Evolutionary conservation across 2,113 vertebrate species (phyloP), one percentile per base, ranked within the genome.

Genomic region (Upupa epops): DNA sequence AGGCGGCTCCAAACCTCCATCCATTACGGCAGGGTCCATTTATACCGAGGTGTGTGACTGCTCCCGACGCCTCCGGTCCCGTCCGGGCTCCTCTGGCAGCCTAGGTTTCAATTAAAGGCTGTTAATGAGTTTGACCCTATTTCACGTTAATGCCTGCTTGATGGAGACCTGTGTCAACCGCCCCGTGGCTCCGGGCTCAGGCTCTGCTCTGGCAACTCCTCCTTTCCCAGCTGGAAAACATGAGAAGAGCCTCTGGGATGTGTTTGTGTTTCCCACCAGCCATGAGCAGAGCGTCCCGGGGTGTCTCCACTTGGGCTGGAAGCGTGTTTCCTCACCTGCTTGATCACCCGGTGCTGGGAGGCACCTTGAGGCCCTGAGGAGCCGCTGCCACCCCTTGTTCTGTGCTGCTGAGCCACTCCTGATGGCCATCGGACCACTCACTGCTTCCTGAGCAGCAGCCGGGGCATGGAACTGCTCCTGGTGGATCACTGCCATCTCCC

Each of bases 291-390:
- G 84, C 3, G 9, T 5, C 74, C 34, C 52, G 11, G 13, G 54
- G 74, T 29, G 1, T 1, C 11, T 31, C 77, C 55, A 31, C 9
- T 0, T 1, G 21, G 21, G 17, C 61, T 40, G 91, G 58, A 71
- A 19, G 12, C 0, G 49, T 36, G 60, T n/a, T 71, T 42, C 77
- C 26, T 63, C 83, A 32, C 61, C 77, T 17, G 3, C 25, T 36
- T 68, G n/a, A 42, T 55, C 34, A 5, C 69, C 63, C 21, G 1
- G 14, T 0, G 2, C 60, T 60, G n/a, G 0, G 1, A 29, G 73
- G 69, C 74, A 66, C 65, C 75, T 46, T 19, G 75, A n/a, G 70
- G 74, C 31, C 17, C 1, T 42, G 19, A 8, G 59, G 59, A 29
- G 65, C 5, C 1, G 20, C 46, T 17, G 18, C 6, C 48, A 13